These are phyloP conservation scores for Cliona cf. orientalis DNA, from an alignment of 37 sponge, comb jelly and placozoan species.

Conservation along the genomic window DNA sequence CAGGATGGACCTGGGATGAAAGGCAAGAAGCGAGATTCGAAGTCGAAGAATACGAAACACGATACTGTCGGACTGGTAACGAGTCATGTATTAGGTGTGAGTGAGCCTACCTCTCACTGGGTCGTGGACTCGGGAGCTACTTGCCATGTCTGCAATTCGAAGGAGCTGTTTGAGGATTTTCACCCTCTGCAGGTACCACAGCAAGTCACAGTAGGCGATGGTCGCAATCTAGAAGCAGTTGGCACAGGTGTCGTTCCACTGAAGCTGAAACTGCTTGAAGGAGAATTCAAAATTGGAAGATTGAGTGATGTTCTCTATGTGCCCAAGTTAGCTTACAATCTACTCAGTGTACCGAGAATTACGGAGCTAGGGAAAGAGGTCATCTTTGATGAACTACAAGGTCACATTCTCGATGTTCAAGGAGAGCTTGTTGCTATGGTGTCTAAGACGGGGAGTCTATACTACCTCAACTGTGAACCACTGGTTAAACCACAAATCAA, in stretches of 20 bases:
- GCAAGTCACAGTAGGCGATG: constrained; percentile 64
- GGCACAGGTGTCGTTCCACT: constrained; percentile 41
- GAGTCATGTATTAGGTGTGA: neutral
- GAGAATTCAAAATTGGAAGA: constrained; percentile 6
- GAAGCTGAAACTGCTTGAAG: constrained; percentile 31
- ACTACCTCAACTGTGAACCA: constrained; percentile 31
- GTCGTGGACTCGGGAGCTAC: constrained; percentile 63
- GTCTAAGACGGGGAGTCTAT: constrained; percentile 32
- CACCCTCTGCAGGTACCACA: constrained; percentile 14
- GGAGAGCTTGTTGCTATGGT: constrained; percentile 34
- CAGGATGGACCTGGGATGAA: neutral
- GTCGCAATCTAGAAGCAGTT: constrained; percentile 27
- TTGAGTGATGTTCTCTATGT: constrained; percentile 63
- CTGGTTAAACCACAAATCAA: neutral
- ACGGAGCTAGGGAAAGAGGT: constrained; percentile 41
- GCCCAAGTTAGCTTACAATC: constrained; percentile 54
- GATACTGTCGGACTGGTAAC: neutral
- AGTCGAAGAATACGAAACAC: neutral
- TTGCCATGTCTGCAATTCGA: constrained; percentile 37
- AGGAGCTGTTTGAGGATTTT: constrained; percentile 33
- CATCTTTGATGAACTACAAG: constrained; percentile 21
- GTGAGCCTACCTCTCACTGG: constrained; percentile 26
- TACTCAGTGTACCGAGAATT: constrained; percentile 53
- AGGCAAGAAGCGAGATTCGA: neutral
- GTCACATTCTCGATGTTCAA: constrained; percentile 27